These are phyloP conservation scores for Sebastes steindachneri DNA, from an alignment of 2,797 vertebrate species.

Conservation along the genomic window DNA sequence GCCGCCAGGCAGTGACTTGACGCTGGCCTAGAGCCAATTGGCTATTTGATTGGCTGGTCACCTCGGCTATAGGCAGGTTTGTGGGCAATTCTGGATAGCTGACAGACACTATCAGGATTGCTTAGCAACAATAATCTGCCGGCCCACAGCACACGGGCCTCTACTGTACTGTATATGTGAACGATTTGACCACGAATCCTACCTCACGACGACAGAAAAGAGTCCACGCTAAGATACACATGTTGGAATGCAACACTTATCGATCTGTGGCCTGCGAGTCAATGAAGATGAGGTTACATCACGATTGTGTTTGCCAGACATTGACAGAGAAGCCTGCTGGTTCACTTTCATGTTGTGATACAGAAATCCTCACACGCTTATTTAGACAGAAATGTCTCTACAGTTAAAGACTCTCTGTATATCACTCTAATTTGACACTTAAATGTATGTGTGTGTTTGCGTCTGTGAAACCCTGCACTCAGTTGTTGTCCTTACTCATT, in stretches of 20 bases:
- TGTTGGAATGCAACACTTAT: conserved; percentile 22
- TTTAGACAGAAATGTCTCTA: background rate
- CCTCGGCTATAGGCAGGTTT: conserved; percentile 52
- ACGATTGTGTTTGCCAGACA: conserved; percentile 2
- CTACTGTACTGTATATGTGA: conserved; percentile 9
- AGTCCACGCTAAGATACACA: background rate
- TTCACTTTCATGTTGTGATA: conserved; percentile 6
- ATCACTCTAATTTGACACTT: background rate
- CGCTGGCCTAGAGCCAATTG: conserved; percentile 57
- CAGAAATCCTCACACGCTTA: background rate
- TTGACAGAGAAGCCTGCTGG: background rate
- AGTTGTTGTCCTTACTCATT: conserved; percentile 38
- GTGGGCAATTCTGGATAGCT: conserved; percentile 50
- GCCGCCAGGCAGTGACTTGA: conserved; percentile 48
- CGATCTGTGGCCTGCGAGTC: conserved; percentile 32
- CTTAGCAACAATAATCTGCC: conserved; percentile 76
- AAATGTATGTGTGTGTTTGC: background rate
- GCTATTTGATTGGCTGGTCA: conserved; percentile 68
- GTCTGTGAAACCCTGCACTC: conserved; percentile 27
- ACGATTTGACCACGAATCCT: background rate
- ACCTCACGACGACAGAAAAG: background rate
- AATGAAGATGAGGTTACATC: conserved; percentile 16
- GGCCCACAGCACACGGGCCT: conserved; percentile 25
- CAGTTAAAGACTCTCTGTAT: background rate
- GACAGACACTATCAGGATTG: conserved; percentile 70